phyloP scores from a whole-genome alignment of 2,888 invertebrate species.

The Andrena flavipes region DNA sequence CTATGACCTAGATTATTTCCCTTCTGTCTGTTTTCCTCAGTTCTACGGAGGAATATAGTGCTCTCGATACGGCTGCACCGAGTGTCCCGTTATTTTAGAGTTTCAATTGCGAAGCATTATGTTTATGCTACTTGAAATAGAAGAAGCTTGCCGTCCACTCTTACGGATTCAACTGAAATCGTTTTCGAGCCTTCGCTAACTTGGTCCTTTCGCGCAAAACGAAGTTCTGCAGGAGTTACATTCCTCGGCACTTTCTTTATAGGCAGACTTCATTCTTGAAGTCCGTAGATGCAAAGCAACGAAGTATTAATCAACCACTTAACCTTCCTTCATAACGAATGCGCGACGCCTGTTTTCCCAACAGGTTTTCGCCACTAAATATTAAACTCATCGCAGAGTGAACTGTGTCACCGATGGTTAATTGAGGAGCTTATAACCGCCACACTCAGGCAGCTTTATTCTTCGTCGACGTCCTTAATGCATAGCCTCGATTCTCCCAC shows the following conservation, averaged over 20 bases:
- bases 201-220: slow-evolving; percentile 1
- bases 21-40: slow-evolving; percentile 9
- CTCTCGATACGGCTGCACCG: slow-evolving; percentile 45
- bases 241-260: not conserved
- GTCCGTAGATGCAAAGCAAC: not conserved
- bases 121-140: not conserved
- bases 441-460: not conserved
- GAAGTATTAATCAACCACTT: no score
- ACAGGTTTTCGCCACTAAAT: no score
- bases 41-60: slow-evolving; percentile 55
- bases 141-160: not conserved
- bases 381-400: no score
- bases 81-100: slow-evolving; percentile 67
- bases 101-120: slow-evolving; percentile 38
- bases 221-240: not conserved
- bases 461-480: not conserved
- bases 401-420: not conserved
- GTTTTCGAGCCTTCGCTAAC: not conserved
- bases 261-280: not conserved
- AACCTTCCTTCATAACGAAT: no score
- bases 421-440: not conserved
- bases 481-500: no score
- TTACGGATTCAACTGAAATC: not conserved
- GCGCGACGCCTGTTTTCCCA: not conserved
- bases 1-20: not conserved